These are phyloP conservation scores for Monochamus saltuarius DNA, from an alignment of 1,140 invertebrate species.

Conservation along the genomic window DNA sequence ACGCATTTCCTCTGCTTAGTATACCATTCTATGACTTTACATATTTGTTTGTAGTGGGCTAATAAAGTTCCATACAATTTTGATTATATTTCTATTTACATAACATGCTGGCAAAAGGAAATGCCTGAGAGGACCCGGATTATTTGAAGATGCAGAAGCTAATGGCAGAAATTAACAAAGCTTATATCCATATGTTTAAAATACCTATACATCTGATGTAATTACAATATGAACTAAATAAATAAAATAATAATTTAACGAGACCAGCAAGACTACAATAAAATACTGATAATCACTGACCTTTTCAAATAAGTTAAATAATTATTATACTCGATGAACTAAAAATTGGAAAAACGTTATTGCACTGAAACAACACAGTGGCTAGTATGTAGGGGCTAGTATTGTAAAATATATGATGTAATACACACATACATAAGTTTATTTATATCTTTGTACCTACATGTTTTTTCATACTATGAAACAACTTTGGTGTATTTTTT, in stretches of 20 bases:
- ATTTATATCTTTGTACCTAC: constrained; percentile 36
- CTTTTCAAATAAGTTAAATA: constrained; percentile 18
- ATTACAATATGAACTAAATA: constrained; percentile 45
- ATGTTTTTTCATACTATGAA: constrained; percentile 30
- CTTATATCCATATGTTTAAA: constrained; percentile 29
- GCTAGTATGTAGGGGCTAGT: constrained; percentile 14
- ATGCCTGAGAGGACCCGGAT: not conserved
- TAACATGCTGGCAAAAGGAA: not conserved
- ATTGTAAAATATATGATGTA: constrained; percentile 4
- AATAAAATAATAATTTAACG: constrained; percentile 47
- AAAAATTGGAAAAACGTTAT: constrained; percentile 30
- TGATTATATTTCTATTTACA: constrained; percentile 31
- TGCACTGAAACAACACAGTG: constrained; percentile 37
- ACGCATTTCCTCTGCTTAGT: not conserved
- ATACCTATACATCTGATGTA: constrained; percentile 37
- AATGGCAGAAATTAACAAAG: constrained; percentile 31
- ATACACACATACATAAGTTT: constrained; percentile 21
- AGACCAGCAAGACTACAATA: constrained; percentile 41
- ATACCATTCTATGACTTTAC: not conserved
- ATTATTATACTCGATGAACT: constrained; percentile 7
- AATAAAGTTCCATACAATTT: constrained; percentile 34
- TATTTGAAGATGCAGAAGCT: constrained; percentile 27
- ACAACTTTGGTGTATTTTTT: constrained; percentile 37
- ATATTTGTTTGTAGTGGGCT: constrained; percentile 8
- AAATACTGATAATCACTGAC: constrained; percentile 53